Evolutionary conservation across 2,888 invertebrate genomes (phyloP), one percentile per base, ranked within the genome.

Genomic region (Metellina segmentata): DNA sequence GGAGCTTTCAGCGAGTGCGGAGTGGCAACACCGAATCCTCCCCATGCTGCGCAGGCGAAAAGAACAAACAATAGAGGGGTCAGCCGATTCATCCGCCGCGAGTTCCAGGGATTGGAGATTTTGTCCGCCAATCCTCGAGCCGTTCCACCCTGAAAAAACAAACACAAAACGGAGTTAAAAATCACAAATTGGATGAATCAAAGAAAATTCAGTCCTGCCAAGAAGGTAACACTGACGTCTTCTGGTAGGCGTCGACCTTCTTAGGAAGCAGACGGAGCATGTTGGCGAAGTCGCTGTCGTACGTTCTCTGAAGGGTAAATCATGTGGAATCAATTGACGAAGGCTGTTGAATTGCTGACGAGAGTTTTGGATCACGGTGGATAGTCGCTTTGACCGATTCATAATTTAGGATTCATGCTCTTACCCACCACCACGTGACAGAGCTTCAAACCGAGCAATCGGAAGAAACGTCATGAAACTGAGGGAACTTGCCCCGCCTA

Each of bases 51-150:
- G 11, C n/a, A 48, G 9, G 70, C 71, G 13, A 83, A 53, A 0
- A 89, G 70, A 51, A 61, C 48, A 8, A 83, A 16, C 5, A 77
- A 13, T 9, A 83, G 4, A 78, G 20, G 7, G 11, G n/a, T 49
- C 75, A 5, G 16, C 19, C 49, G 61, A 78, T 69, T 61, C 89
- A 89, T 89, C 83, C 89, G 89, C 53, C 16, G 71, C 9, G 19
- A 13, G 49, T 16, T 19, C 20, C 7, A 49, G 7, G 71, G 16
- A 49, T 16, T 70, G 20, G 7, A 52, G 13, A 51, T 78, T 16
- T 71, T 2, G 1, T 16, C 52, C 34, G 49, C 53, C 48, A 48
- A 16, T 49, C 78, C 19, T 4, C 6, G 7, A 8, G 7, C 9
- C 9, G 6, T 19, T 52, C 52, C 11, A 9, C 16, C 61, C 61